Conservation (phyloP, 2,888 invertebrate genomes). For the Corbicula japonica region DNA sequence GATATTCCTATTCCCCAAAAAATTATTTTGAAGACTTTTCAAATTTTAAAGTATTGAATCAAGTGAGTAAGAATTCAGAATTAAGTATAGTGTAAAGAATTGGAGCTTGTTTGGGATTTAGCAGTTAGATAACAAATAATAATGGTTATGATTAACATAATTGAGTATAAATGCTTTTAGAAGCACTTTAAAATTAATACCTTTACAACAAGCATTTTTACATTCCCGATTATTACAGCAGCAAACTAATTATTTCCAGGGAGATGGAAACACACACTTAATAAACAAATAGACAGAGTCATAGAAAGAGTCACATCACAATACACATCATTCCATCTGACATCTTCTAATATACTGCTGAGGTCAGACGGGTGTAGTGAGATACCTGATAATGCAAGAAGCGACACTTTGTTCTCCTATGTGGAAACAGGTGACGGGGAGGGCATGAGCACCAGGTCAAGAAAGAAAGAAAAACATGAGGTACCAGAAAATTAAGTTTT, state of each 20-base stretch:
- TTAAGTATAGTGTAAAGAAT: neutral
- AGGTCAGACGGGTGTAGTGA: conserved; percentile 48
- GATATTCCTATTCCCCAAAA: too few species aligned
- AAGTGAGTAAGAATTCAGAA: too few species aligned
- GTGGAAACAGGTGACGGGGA: conserved; percentile 58
- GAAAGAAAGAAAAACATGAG: conserved; percentile 38
- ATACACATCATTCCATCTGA: conserved; percentile 55
- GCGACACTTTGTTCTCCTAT: conserved; percentile 61
- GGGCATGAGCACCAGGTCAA: conserved; percentile 35
- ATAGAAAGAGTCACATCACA: conserved; percentile 40
- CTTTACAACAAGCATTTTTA: neutral
- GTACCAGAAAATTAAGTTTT: neutral
- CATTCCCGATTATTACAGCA: neutral
- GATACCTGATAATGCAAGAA: conserved; percentile 53
- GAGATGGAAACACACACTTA: conserved; percentile 50
- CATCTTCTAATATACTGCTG: conserved; percentile 56
- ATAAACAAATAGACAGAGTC: conserved; percentile 52
- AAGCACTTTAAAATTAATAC: too few species aligned
- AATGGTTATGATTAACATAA: too few species aligned
- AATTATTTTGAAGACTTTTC: too few species aligned
- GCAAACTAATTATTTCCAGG: conserved; percentile 27
- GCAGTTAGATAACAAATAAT: neutral
- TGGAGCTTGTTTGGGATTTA: neutral
- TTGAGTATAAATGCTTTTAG: too few species aligned
- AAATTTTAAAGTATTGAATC: too few species aligned